Conservation (phyloP, 2,888 invertebrate species). For the Mallateleia sp. region DNA sequence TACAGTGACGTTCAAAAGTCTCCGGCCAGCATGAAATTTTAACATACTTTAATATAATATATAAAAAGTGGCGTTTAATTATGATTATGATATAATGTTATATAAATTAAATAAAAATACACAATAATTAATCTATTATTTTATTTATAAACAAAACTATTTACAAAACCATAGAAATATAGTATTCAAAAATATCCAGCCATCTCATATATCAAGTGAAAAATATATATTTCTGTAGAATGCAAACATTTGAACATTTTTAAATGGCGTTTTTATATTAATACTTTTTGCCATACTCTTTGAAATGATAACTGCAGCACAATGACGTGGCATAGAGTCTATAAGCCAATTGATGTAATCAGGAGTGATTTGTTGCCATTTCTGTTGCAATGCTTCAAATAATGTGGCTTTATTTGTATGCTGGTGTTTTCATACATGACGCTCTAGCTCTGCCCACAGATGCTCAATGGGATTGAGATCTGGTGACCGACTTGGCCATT, state of each 20-base stretch:
- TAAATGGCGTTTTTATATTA: constrained; percentile 6
- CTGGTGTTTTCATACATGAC: constrained; percentile 2
- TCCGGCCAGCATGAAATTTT: constrained; percentile 10
- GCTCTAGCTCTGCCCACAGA: constrained; percentile 24
- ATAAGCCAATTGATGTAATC: constrained; percentile 34
- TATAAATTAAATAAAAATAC: constrained; percentile 10
- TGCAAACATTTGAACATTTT: neutral
- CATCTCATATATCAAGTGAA: neutral
- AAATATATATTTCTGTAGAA: neutral
- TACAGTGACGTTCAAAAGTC: constrained; percentile 15
- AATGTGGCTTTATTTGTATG: constrained; percentile 43
- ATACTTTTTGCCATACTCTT: constrained; percentile 62
- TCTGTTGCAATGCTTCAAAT: constrained; percentile 8
- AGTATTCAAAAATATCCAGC: constrained; percentile 24
- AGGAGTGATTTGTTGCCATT: constrained; percentile 43
- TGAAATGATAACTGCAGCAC: constrained; percentile 50
- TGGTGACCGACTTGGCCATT: constrained; percentile 17
- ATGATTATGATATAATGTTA: constrained; percentile 1
- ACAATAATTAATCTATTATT: neutral
- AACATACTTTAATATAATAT: neutral
- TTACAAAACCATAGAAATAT: neutral
- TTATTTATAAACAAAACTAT: constrained; percentile 13
- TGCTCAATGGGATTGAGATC: constrained; percentile 22
- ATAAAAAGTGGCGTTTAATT: neutral
- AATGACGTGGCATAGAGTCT: constrained; percentile 49